A percentile compares a stretch with the other conserved stretches of the same genome.
These are phyloP conservation scores for Muricea muricata DNA, from an alignment of 92 coral and sea anemone species.

Conservation along the genomic window DNA sequence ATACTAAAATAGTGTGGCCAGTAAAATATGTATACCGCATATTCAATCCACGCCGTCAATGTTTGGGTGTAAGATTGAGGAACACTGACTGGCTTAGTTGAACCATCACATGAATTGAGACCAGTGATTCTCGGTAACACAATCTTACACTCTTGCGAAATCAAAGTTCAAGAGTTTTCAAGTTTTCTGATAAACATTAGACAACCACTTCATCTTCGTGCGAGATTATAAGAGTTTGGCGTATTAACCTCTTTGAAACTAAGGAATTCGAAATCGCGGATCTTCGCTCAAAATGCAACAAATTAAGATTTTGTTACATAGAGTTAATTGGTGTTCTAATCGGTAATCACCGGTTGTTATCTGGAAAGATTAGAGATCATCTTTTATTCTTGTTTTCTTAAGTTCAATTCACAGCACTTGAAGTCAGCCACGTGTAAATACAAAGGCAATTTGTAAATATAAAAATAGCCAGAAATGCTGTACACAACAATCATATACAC, in stretches of 20 bases:
- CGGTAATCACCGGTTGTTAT: neutral
- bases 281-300: neutral
- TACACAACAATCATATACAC: conserved; percentile 33
- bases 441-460: conserved; percentile 51
- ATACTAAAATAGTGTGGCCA: neutral
- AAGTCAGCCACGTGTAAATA: conserved; percentile 39
- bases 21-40: neutral
- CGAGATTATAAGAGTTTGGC: neutral
- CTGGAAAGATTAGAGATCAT: neutral
- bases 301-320: conserved; percentile 6
- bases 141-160: too few species aligned
- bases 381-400: neutral
- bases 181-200: neutral
- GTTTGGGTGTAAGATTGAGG: neutral
- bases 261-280: neutral
- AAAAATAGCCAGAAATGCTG: conserved; percentile 15
- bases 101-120: too few species aligned
- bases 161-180: neutral
- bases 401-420: neutral
- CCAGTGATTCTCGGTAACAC: too few species aligned
- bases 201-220: neutral
- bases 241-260: too few species aligned
- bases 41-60: neutral
- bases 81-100: too few species aligned
- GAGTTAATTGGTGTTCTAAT: conserved; percentile 1